phyloP scores from a whole-genome alignment of 2,113 vertebrate species.

The Myiozetetes cayanensis region DNA sequence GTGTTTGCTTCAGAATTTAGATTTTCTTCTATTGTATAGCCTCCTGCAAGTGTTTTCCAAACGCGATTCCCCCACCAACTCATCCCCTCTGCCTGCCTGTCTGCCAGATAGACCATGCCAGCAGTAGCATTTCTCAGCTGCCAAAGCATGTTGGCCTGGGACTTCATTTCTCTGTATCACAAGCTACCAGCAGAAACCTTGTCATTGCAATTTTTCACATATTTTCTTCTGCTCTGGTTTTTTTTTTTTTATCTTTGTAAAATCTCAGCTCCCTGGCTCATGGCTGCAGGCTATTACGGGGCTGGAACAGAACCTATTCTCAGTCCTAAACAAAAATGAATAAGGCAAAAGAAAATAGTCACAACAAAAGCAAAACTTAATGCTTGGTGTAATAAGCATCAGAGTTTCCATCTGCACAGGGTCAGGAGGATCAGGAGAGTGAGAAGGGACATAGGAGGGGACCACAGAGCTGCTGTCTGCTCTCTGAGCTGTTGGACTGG shows the following conservation, averaged over 20 bases:
- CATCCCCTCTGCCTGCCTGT: background rate
- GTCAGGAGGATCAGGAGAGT: background rate
- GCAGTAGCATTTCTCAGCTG: background rate
- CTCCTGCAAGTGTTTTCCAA: background rate
- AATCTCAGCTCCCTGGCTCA: background rate
- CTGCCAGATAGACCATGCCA: conserved; percentile 26
- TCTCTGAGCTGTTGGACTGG: background rate
- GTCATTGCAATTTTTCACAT: conserved; percentile 44
- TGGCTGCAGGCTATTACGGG: background rate
- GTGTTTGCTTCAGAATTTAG: background rate
- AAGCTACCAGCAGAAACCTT: conserved; percentile 29
- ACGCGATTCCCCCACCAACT: background rate
- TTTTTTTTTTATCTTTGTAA: conserved; percentile 23
- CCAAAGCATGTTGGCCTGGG: background rate
- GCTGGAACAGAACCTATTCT: conserved; percentile 25
- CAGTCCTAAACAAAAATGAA: conserved; percentile 6
- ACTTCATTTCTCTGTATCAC: conserved; percentile 45
- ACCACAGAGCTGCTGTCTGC: background rate
- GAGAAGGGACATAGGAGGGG: background rate
- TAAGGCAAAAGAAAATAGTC: background rate
- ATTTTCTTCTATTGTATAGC: background rate
- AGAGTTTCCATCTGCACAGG: background rate
- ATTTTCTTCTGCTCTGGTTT: conserved; percentile 25
- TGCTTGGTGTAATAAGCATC: background rate
- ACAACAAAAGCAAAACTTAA: background rate